A percentile compares a stretch with the other conserved stretches of the same genome.
These are phyloP conservation scores for Pseudopleuronectes americanus DNA, from an alignment of 2,797 vertebrate genomes.

Conservation along the genomic window DNA sequence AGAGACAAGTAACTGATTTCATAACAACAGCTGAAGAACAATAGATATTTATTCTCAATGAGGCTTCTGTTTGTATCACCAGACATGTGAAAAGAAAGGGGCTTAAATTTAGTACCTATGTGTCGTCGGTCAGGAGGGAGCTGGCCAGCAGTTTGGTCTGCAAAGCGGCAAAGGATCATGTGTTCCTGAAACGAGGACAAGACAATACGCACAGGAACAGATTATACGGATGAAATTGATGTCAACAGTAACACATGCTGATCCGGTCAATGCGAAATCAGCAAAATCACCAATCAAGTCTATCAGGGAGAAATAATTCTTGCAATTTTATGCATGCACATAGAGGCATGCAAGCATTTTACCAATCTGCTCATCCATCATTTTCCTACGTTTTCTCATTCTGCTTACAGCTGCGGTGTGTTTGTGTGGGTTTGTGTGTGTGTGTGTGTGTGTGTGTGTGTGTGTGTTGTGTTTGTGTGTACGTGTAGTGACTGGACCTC, in stretches of 20 bases:
- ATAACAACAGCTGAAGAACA: no score
- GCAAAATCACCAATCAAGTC: background rate
- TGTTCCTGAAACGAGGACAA: slow-evolving; percentile 87
- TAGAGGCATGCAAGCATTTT: slow-evolving; percentile 9
- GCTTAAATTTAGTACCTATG: slow-evolving; percentile 82
- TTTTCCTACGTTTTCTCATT: background rate
- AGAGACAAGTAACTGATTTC: background rate
- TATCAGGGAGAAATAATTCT: background rate
- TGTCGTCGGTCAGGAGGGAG: slow-evolving; percentile 89
- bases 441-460: no score
- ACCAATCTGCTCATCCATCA: background rate
- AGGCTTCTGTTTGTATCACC: background rate
- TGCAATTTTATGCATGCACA: slow-evolving; percentile 5
- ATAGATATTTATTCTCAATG: no score
- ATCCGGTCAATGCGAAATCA: background rate
- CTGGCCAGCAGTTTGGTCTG: slow-evolving; percentile 95
- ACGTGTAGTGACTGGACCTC: no score
- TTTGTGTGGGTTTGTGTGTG: no score
- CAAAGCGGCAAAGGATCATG: slow-evolving; percentile 97
- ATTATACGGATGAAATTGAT: background rate
- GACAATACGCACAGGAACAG: background rate
- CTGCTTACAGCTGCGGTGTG: no score
- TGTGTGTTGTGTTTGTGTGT: no score
- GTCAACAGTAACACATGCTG: background rate
- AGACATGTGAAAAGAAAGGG: background rate